Evolutionary conservation across 2,797 vertebrate species (phyloP), one percentile per base, ranked within the genome.

Genomic region (Crenuchus spilurus): DNA sequence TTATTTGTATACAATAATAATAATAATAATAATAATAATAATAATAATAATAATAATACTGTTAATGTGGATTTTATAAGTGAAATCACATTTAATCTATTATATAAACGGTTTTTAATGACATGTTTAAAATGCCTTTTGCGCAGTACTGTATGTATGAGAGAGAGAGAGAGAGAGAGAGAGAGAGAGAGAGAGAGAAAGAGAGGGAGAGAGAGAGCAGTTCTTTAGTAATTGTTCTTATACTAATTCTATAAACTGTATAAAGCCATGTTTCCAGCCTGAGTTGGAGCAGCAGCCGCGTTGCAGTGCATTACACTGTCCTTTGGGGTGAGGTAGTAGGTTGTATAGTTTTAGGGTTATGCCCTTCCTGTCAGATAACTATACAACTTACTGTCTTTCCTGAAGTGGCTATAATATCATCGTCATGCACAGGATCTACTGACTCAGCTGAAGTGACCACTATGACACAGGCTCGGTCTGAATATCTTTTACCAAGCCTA

Each of bases 311-410:
- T 75, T 58, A 8, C 84, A 94, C 94, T 89, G 96, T 93, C 97
- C 96, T 98, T 98, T 98, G 96, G 95, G 96, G 96, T 99, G 97
- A 99, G 97, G 97, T 99, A 99, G 97, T 99, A 99, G 97, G 97
- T 99, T 99, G 97, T 99, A 98, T 99, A 97, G 97, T 99, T 98
- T 99, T 95, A 93, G 97, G 97, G 96, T 95, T 82, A 89, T 81
- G 88, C 95, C 96, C 96, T 94, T 94, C 88, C 90, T 95, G 88
- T 97, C 93, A 94, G 90, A 93, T 97, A 96, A 98, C 97, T 99
- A 98, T 98, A 98, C 97, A 98, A 98, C 93, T 95, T 98, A 99
- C 97, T 98, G 96, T 98, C 97, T 99, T 99, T 98, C 97, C 97
- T 97, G 94, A 96, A 97, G 95, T 93, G 97, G 92, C 93, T 91